Evolutionary conservation across 1,140 invertebrate genomes (phyloP), one percentile per base, ranked within the genome.

Genomic region (Uloborus diversus): DNA sequence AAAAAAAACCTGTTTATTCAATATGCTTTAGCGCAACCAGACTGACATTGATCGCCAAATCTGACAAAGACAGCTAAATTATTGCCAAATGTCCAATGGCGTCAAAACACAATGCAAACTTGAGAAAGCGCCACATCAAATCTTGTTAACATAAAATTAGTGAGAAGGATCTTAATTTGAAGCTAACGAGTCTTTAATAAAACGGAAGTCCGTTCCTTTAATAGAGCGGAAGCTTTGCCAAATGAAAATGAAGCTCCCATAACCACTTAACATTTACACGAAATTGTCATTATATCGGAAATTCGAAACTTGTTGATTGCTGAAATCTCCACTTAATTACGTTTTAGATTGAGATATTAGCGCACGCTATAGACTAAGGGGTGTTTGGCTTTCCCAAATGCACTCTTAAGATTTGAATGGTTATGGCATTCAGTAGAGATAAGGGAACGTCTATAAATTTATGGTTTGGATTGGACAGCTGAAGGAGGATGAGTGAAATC

Each of bases 231-330:
- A 66, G 42, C 28, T 13, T 64, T 3, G 49, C n/a, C 9, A 17
- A 42, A 42, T 42, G 37, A 42, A 17, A 13, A 17, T n/a, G 25
- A 53, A 28, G 28, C n/a, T 5, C 13, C 17, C 20, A 49, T 66
- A 47, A 69, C 17, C 1, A 2, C 68, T 42, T 42, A 37, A 33
- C 56, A 33, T 9, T 71, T 32, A 27, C 47, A 42, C 59, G 27
- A 56, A 65, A 78, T 78, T 66, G 66, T 78, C 62, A 78, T 78
- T 66, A 66, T 65, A 78, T 78, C 73, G 62, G 73, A 65, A 65
- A 76, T 76, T 47, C 37, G 73, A 76, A 76, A 76, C 73, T 76
- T 76, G 73, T 76, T 76, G 73, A 66, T 65, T 53, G 47, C 35
- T 5, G 20, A 42, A 65, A 65, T 65, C 59, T 33, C 32, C 73